Evolutionary conservation across 1,140 invertebrate genomes (phyloP).

Genomic region (Periplaneta americana): DNA sequence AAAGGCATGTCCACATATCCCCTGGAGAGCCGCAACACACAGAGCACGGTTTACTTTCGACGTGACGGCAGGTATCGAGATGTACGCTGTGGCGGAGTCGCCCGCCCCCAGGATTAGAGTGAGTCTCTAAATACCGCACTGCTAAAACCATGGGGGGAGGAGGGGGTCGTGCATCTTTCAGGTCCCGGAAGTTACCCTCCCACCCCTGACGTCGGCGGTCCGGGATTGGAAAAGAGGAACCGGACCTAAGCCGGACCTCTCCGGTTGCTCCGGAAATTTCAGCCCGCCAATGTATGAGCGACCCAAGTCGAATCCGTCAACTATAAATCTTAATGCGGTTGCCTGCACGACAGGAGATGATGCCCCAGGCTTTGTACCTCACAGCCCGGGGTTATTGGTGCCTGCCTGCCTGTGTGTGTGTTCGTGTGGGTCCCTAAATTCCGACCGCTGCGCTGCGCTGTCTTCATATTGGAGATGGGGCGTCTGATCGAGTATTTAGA

Average conservation of each 20-base stretch:
- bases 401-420: no score
- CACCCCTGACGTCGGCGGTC: neutral
- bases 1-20: no score
- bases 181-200: neutral
- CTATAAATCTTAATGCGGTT: neutral
- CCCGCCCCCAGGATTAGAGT: neutral
- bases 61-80: no score
- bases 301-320: neutral
- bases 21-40: no score
- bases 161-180: neutral
- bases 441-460: no score
- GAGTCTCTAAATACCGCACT: neutral
- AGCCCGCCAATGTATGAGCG: neutral
- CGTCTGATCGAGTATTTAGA: no score
- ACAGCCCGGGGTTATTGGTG: no score
- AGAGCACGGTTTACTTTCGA: no score
- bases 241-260: neutral
- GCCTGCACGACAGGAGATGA: no score
- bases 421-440: no score
- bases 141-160: neutral
- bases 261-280: neutral
- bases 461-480: no score
- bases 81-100: neutral
- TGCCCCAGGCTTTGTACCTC: no score
- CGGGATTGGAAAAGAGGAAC: neutral